Evolutionary conservation across 2,113 vertebrate species (phyloP), one percentile per base, ranked within the genome.

Genomic region (Sprattus sprattus): DNA sequence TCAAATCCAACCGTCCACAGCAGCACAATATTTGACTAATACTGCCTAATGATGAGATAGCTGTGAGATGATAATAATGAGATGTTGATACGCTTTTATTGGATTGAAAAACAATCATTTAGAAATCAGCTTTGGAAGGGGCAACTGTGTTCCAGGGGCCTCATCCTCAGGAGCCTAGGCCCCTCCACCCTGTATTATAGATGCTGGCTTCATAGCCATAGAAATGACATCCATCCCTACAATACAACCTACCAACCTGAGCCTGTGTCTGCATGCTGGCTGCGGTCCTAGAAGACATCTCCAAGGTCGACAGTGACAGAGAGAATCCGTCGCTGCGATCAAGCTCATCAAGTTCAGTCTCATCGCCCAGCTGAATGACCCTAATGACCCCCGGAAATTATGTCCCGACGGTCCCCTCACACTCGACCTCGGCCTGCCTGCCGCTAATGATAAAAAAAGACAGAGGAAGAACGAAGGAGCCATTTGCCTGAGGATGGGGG

Each of bases 401-500:
- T 71, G 64, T 71, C 25, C 64, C 11, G 2, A 10, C 64, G 64
- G 25, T 46, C 20, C 64, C 64, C n/a, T 71, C 25, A 13, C 64
- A 13, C 2, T 32, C 67, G 64, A 32, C 54, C 54, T 60, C 54
- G 22, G 60, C 25, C 84, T 50, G 60, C 83, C 49, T 25, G 82
- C 60, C 71, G 50, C 25, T 60, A 82, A 54, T 89, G 57, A 89
- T 89, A 82, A 85, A 82, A 82, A 8, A 71, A 32, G 64, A 9
- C 22, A 71, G 64, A 64, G 20, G 20, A 81, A 78, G 81, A 91
- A 84, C 85, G 8, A 15, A 83, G 86, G 39, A 88, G 50, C 88
- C 83, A 82, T 91, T 91, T 89, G 90, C 90, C 82, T 86, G 88
- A 89, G 85, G 91, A 46, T 84, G 44, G 81, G 87, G 10, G n/a